A percentile compares a stretch with the other conserved stretches of the same genome.
Evolutionary conservation across 2,113 vertebrate species (phyloP).

Genomic region (Otolemur garnettii): DNA sequence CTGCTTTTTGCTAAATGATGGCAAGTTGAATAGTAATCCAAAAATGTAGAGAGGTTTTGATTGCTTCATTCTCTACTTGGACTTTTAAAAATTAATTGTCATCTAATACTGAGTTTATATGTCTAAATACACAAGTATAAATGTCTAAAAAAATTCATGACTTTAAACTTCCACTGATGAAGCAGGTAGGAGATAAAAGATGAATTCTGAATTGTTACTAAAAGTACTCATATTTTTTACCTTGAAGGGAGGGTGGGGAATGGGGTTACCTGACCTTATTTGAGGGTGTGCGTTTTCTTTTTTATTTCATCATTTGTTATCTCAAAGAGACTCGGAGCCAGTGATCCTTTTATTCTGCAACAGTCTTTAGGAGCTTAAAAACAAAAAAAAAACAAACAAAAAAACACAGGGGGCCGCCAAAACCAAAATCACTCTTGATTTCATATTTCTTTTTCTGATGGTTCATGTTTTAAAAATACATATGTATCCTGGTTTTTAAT

Average conservation of each 20-base stretch:
- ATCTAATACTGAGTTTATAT: constrained; percentile 70
- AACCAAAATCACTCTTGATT: constrained; percentile 73
- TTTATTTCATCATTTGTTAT: constrained; percentile 66
- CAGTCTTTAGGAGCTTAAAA: constrained; percentile 59
- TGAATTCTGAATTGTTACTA: constrained; percentile 74
- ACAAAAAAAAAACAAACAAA: neutral
- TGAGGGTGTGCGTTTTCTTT: constrained; percentile 35
- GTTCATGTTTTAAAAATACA: constrained; percentile 74
- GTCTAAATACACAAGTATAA: constrained; percentile 54
- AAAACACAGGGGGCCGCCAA: constrained; percentile 43
- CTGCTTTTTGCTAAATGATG: constrained; percentile 80
- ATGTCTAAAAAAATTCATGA: constrained; percentile 66
- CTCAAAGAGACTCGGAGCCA: constrained; percentile 71
- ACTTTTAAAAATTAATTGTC: constrained; percentile 63
- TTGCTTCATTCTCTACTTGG: constrained; percentile 82
- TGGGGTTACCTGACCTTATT: constrained; percentile 25
- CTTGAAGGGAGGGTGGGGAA: constrained; percentile 55
- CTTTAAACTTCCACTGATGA: constrained; percentile 64
- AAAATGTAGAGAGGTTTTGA: constrained; percentile 82
- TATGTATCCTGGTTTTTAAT: constrained; percentile 40
- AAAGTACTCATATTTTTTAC: constrained; percentile 80
- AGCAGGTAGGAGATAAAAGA: constrained; percentile 70
- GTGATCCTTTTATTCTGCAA: constrained; percentile 64
- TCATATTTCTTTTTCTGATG: constrained; percentile 70
- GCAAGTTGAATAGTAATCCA: constrained; percentile 83